Evolutionary conservation across 2,888 invertebrate species (phyloP), one percentile per base, ranked within the genome.

Genomic region (Sialis fuliginosa): DNA sequence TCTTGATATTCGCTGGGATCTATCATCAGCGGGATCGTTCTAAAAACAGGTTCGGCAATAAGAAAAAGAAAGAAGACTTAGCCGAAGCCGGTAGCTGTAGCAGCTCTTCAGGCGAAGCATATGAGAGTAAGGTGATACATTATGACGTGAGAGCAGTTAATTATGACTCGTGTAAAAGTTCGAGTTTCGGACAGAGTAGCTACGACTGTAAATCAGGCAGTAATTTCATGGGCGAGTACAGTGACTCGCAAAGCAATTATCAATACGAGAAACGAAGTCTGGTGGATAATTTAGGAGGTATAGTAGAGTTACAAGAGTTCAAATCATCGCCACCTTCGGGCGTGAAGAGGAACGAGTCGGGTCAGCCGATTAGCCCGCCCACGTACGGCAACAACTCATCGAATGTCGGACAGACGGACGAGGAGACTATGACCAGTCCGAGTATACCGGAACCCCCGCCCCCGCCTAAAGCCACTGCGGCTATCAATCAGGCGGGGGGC

Each of bases 1-100:
- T 88, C 8, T 70, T 88, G 30, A 90, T 91, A 54, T 90, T 90
- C 57, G 88, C 88, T 41, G 89, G 89, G 2, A 88, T 88, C 51
- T 89, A 87, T 59, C 86, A 87, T 57, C 87, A 88, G 62, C 73
- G 87, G 1, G 87, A 86, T 55, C 57, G 70, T 55, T 60, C 54
- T 53, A 48, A 56, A 41, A 50, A 52, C 49, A 43, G 55, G 40
- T 63, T 64, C 44, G 76, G 79, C 51, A 77, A 80, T 46, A 81
- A 82, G 57, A 81, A 82, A 57, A 79, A 78, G 48, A 86, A 85
- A 58, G 84, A 86, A 55, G 84, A 85, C 56, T 63, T 83, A 12
- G 75, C 79, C 44, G 84, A 81, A 62, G 77, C 78, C 12, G 81
- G 80, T 13, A 79, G 79, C 58, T 79, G 79, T 42, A 78, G 79